Base-by-base conservation (phyloP, 2,888 invertebrate species). In the Abrostola triplasia region DNA sequence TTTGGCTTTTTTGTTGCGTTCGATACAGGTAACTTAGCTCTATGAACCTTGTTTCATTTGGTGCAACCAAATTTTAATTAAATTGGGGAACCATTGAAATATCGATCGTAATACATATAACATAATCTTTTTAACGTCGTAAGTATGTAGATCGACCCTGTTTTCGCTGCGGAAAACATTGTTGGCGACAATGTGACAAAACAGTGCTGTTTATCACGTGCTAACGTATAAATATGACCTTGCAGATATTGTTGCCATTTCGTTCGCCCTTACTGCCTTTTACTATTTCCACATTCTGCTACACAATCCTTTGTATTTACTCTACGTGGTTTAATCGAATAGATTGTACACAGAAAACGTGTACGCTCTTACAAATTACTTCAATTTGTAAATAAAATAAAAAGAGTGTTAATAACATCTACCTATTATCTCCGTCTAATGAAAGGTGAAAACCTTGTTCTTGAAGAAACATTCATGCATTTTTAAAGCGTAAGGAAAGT, bases 171-270 rank as follows among this genome's bases (percentile, higher is more conserved):
- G 36, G 51, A 40, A 36, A 12, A 12, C 42, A 51, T 38, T 59
- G 62, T 73, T 63, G 67, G 67, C 40, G 24, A 60, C 60, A 63
- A 58, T 57, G 47, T 70, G 56, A 55, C 67, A 75, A 71, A 54
- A 63, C 56, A 63, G 59, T 56, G 37, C 50, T 36, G 56, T 63
- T 56, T 54, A 55, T 76, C 49, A 63, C 57, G 62, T 51, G 44
- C n/a, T 60, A 58, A 70, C 71, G 72, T 57, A 63, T 59, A 67
- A 44, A 61, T 47, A 35, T 56, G 68, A 58, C 73, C 76, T 72
- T 64, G 68, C 57, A 68, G 41, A 61, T 72, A 62, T 68, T 72
- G 48, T 67, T 64, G 42, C 59, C 38, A 50, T 56, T 61, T 55
- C 56, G n/a, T 52, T 61, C 24, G 51, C 61, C 67, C 57, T 67